phyloP scores from a whole-genome alignment of 1,140 invertebrate genomes.

The Potamilus streckersoni region DNA sequence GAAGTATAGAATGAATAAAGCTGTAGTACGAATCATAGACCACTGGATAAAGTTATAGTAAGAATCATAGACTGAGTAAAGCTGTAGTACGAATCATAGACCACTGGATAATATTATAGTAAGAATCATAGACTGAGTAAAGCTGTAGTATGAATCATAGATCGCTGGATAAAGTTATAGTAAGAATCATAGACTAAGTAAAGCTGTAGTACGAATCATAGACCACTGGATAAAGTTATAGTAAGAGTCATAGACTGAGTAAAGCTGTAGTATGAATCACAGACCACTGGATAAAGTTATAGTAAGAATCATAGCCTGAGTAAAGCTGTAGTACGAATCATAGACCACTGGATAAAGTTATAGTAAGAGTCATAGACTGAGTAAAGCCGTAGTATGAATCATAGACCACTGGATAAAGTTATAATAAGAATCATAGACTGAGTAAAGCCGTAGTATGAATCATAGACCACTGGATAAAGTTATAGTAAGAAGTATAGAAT shows the following conservation, averaged over 20 bases:
- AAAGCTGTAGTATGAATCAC: not conserved
- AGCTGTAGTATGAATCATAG: not conserved
- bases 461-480: no score
- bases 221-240: no score
- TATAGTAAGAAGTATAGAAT: no score
- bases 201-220: not conserved
- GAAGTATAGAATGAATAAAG: not conserved
- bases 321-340: not conserved
- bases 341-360: not conserved
- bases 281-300: not conserved
- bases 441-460: not conserved
- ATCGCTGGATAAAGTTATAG: not conserved
- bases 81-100: not conserved
- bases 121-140: not conserved
- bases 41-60: constrained; percentile 31
- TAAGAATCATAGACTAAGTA: no score
- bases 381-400: not conserved
- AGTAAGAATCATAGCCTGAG: no score
- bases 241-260: no score
- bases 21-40: not conserved
- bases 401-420: not conserved
- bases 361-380: not conserved
- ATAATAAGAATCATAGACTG: no score
- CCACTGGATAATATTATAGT: not conserved
- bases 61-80: not conserved